Base-by-base conservation (phyloP, 2,888 invertebrate species). In the Epirrhoe tristata region DNA sequence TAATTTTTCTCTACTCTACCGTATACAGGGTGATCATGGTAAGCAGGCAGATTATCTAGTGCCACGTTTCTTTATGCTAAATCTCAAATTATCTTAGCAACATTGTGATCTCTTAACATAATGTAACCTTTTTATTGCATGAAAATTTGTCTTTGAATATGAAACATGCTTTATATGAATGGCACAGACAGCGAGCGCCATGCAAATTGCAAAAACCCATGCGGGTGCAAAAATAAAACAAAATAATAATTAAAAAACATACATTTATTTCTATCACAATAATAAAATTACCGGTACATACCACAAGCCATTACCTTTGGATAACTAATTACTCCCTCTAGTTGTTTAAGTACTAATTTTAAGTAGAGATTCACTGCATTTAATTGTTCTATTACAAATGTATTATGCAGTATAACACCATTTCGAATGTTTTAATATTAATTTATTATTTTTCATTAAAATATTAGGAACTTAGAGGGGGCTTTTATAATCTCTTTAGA, bases 241-340 rank as follows among this genome's bases (percentile, higher is more conserved):
- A 91, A 24, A 91, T 89, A 73, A 86, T 87, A 81, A 83, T 80
- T 79, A 87, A 87, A 89, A 87, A 88, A 85, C 85, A 85, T 86
- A 87, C 66, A 86, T 90, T 92, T 92, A 90, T 91, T 91, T 83
- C 83, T 87, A 89, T 87, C 83, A 90, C 86, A 89, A 82, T 83
- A 86, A 81, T 77, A 81, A 73, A 69, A 81, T 77, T 78, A 78
- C 80, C 78, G 83, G 83, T 86, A 85, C 81, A 84, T 46, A 69
- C 69, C 59, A 71, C 71, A 77, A 81, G 84, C 86, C 86, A 79
- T 83, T 78, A 88, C 87, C 88, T 87, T 87, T 88, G 85, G 85
- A 88, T 82, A 82, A n/a, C n/a, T n/a, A n/a, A 84, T 75, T 76
- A 80, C 67, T 77, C 87, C 89, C 88, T 86, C 87, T 87, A 85